phyloP scores from a whole-genome alignment of 1,140 invertebrate species.

The Berghia stephanieae region DNA sequence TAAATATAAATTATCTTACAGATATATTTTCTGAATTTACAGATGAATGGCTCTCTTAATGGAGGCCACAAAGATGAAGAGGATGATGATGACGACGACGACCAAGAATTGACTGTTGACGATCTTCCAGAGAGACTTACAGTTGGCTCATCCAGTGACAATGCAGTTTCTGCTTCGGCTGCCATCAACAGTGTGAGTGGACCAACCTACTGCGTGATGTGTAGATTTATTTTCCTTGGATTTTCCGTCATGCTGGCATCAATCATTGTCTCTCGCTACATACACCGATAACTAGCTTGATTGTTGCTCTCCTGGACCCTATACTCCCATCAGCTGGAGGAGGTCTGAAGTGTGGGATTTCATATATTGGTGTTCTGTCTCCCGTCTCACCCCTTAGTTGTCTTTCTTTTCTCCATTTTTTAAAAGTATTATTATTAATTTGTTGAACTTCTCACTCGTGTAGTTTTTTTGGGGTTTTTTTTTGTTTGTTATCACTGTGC shows the following conservation, averaged over 20 bases:
- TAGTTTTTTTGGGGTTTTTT: neutral
- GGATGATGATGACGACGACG: conserved; percentile 1
- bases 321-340: too few relatives aligned
- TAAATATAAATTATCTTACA: neutral
- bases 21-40: neutral
- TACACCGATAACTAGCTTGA: too few relatives aligned
- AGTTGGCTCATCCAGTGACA: neutral
- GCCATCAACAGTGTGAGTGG: conserved; percentile 26
- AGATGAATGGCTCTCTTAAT: conserved; percentile 23
- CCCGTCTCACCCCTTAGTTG: neutral
- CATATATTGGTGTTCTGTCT: neutral
- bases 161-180: neutral
- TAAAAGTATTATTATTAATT: neutral
- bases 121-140: conserved; percentile 22
- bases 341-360: too few relatives aligned
- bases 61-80: neutral
- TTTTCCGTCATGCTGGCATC: neutral
- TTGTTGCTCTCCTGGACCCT: too few relatives aligned
- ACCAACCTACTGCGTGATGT: neutral
- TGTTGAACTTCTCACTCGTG: neutral
- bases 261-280: neutral
- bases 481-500: neutral
- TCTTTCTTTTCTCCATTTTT: neutral
- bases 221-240: neutral
- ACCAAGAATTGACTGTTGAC: conserved; percentile 21